Evolutionary conservation across 2,888 invertebrate species (phyloP), one percentile per base, ranked within the genome.

Genomic region (Theretra japonica): DNA sequence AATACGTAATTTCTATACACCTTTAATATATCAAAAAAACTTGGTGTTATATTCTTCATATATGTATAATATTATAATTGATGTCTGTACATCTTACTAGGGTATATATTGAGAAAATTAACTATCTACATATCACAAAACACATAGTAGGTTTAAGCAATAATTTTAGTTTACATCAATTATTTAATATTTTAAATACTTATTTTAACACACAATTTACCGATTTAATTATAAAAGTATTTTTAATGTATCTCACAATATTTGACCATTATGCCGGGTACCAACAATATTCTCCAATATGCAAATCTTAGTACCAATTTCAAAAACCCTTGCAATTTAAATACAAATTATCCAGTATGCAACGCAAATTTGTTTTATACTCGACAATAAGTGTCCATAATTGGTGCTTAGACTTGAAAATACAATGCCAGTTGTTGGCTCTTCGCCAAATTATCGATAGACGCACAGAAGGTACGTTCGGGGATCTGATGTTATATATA

Each of bases 71-170:
- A n/a, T 41, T 60, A 70, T 30, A 48, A 60, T 50, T 21, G 50
- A 53, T 53, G 50, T 53, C 19, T 53, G 50, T 53, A 53, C 19
- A 53, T 53, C 50, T 53, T 19, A 53, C 50, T 53, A 53, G 19
- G 19, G 62, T 72, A 68, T 69, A 73, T 58, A 72, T 73, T 65
- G 58, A 68, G 62, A 71, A 73, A 75, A 75, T 78, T 78, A 68
- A 76, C 79, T 83, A 85, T 76, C 82, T 84, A 85, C 78, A 74
- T 85, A 86, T 88, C 87, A 89, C 88, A 88, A 87, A 88, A 88
- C 84, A 88, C 84, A 88, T 87, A 88, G 83, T 83, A 86, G 77
- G 80, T 84, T 82, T 79, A 77, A 74, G 72, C 83, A 85, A 84
- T 73, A 72, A 68, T 76, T 76, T 73, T 56, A 76, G 17, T 8